Percentiles rank a stretch among this genome's conserved stretches.
These are phyloP conservation scores for Brachyrhaphis roseni DNA, from an alignment of 2,797 vertebrate species.

Conservation along the genomic window DNA sequence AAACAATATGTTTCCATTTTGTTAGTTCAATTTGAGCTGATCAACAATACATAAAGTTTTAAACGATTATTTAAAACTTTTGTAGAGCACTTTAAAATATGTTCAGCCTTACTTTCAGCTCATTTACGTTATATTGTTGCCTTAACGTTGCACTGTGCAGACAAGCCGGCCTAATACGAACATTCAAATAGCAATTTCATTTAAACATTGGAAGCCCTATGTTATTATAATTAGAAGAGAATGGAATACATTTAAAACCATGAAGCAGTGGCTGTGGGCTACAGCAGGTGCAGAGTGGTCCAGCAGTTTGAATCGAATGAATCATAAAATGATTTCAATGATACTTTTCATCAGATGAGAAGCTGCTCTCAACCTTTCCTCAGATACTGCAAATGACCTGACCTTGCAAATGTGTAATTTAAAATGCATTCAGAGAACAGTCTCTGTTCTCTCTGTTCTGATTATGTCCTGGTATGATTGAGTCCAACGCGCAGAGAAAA, in stretches of 20 bases:
- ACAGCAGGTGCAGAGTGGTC: constrained; percentile 4
- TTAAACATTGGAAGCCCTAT: not conserved
- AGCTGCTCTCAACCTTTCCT: constrained; percentile 15
- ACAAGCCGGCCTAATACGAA: not conserved
- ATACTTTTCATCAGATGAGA: constrained; percentile 12
- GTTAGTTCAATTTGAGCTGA: not conserved
- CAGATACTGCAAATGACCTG: constrained; percentile 2
- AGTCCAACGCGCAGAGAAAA: not conserved
- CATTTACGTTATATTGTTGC: not conserved
- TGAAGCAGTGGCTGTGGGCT: not conserved
- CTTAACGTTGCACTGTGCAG: not conserved
- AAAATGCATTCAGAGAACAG: constrained; percentile 10
- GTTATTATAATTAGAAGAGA: not conserved
- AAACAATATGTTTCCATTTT: not conserved
- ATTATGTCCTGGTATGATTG: constrained; percentile 14
- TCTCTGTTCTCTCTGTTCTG: constrained; percentile 8
- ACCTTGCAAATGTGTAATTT: constrained; percentile 25
- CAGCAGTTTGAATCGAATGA: constrained; percentile 9
- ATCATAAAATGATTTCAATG: constrained; percentile 22
- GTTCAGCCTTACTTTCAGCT: constrained; percentile 12
- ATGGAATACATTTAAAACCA: not conserved
- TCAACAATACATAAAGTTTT: not conserved
- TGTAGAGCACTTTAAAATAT: not conserved
- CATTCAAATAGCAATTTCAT: not conserved
- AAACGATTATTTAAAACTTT: constrained; percentile 10